Conservation (phyloP, 1,140 invertebrate species). For the Pseudomyrmex flavicornis region DNA sequence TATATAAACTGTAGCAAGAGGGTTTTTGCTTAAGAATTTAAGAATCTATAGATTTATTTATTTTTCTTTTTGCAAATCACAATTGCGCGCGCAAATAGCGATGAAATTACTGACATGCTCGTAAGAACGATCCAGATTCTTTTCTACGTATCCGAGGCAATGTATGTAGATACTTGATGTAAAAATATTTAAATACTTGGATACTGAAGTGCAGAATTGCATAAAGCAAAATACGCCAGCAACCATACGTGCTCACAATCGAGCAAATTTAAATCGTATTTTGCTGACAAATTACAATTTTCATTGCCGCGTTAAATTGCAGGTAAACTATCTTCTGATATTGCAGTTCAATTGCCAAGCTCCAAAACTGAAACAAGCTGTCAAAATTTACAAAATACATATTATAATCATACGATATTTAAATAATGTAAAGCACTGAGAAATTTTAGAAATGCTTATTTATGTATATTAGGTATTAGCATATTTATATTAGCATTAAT, state of each 20-base stretch:
- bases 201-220: not conserved
- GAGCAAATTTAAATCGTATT: not conserved
- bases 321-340: not conserved
- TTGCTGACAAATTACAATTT: conserved; percentile 20
- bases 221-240: not conserved
- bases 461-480: too few relatives aligned
- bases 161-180: too few relatives aligned
- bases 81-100: not conserved
- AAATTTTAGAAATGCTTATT: not conserved
- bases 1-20: not conserved
- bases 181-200: too few relatives aligned
- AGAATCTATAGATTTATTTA: not conserved
- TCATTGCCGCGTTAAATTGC: not conserved
- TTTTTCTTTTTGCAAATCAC: not conserved
- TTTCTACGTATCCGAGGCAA: too few relatives aligned
- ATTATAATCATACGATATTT: too few relatives aligned
- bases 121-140: not conserved
- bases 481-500: too few relatives aligned
- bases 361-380: not conserved
- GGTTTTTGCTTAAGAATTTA: not conserved
- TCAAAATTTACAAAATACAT: not conserved
- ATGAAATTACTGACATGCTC: conserved; percentile 2
- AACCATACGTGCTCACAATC: too few relatives aligned
- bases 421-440: too few relatives aligned
- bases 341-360: not conserved